These are phyloP conservation scores for Colletes collaris DNA, from an alignment of 2,888 invertebrate genomes.

Conservation along the genomic window DNA sequence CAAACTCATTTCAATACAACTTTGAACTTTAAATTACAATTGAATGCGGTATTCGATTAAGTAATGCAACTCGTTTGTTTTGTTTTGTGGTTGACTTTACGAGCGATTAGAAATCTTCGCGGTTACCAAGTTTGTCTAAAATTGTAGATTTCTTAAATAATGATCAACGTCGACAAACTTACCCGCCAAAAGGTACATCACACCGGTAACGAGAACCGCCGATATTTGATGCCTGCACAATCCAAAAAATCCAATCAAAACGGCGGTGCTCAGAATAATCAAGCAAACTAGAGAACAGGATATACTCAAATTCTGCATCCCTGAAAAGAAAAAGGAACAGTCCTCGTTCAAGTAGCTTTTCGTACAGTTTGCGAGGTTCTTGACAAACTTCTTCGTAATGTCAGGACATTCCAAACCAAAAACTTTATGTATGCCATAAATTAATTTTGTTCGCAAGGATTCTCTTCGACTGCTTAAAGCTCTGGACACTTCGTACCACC, in stretches of 20 bases:
- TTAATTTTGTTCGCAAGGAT: not conserved
- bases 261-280: slow-evolving; percentile 94
- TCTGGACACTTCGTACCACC: not conserved
- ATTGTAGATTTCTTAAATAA: too few species aligned
- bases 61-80: slow-evolving; percentile 18
- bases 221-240: slow-evolving; percentile 96
- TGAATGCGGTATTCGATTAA: not conserved
- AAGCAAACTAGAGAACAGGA: slow-evolving; percentile 96
- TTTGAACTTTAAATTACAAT: not conserved
- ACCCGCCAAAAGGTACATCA: slow-evolving; percentile 97
- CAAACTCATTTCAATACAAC: not conserved
- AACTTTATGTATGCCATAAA: not conserved
- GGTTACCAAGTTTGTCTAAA: slow-evolving; percentile 31
- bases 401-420: not conserved
- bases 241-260: slow-evolving; percentile 94
- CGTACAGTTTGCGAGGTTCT: not conserved
- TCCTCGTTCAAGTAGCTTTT: not conserved
- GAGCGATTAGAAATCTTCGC: slow-evolving; percentile 26
- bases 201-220: slow-evolving; percentile 96
- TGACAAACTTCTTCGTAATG: not conserved
- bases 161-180: slow-evolving; percentile 72
- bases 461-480: not conserved
- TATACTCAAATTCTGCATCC: slow-evolving; percentile 98
- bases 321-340: slow-evolving; percentile 83
- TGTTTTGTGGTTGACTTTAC: slow-evolving; percentile 28